phyloP scores from a whole-genome alignment of 2,113 vertebrate species.

The Dipodomys merriami region DNA sequence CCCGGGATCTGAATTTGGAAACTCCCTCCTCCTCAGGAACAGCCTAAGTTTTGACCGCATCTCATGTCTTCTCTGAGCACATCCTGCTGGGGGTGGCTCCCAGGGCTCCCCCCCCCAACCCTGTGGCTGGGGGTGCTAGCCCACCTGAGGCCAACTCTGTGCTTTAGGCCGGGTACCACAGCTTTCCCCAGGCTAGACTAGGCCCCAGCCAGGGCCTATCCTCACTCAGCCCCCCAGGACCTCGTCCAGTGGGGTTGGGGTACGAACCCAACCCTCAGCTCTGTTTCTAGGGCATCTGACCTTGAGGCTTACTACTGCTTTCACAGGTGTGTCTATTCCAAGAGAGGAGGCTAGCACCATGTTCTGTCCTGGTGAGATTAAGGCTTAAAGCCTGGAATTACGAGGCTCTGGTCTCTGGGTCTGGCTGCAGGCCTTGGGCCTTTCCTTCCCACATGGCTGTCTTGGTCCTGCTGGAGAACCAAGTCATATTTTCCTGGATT shows the following conservation, averaged over 20 bases:
- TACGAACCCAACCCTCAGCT: not conserved
- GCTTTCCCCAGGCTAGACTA: not conserved
- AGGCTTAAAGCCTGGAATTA: not conserved
- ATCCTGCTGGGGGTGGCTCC: accelerated
- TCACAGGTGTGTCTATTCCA: not conserved
- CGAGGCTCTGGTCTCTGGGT: too few species aligned
- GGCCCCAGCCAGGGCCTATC: not conserved
- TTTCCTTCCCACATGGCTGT: too few species aligned
- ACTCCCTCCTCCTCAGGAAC: not conserved
- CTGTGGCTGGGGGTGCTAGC: not conserved
- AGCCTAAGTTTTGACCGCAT: not conserved
- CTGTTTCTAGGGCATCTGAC: not conserved
- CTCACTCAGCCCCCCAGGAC: not conserved
- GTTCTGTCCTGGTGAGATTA: not conserved
- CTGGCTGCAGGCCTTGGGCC: too few species aligned
- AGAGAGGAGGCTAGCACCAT: not conserved
- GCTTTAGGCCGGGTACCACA: not conserved
- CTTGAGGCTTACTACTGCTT: not conserved
- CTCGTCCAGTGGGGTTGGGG: accelerated
- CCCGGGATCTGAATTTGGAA: not conserved
- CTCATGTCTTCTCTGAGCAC: not conserved
- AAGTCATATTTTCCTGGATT: too few species aligned
- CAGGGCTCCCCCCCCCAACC: too few species aligned
- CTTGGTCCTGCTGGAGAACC: too few species aligned
- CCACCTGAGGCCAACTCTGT: not conserved